Base-by-base conservation (phyloP, 2,113 vertebrate genomes). In the human region DNA sequence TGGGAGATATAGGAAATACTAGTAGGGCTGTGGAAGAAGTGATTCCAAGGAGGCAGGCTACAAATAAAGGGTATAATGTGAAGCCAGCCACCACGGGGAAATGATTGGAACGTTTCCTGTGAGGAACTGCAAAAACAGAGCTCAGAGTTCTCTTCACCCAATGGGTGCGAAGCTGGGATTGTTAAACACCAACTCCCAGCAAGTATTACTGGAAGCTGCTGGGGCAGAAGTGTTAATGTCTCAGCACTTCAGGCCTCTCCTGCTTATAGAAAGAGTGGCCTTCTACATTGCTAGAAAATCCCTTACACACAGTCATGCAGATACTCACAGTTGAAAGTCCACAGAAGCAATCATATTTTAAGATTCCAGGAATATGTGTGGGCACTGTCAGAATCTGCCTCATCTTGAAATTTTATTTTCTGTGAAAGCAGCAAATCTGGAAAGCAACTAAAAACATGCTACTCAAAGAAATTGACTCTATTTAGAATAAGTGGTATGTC, bases 341-440 rank as follows among this genome's bases (percentile, higher is more conserved):
- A 14, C 32, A 87, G 38, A 95, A 27, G 23, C 43, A 72, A 68
- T 87, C 38, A 50, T 45, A 55, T 86, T 48, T 57, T 68, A 35
- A 64, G 35, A 2, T 61, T 72, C 66, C 16, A 64, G 11, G 32
- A 40, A 27, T 32, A 40, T 38, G n/a, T 93, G n/a, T 75, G n/a
- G 57, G 32, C 38, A 73, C n/a, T 48, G 43, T 35, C 72, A 85
- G n/a, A 35, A 57, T 81, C 30, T 66, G 73, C 8, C 32, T 75
- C 18, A 16, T 82, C 38, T 64, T 66, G 66, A 81, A 81, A 91
- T 91, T 91, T 76, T 45, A 76, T 87, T 81, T 96, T 82, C 82
- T 87, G 23, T 81, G 66, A 94, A 73, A 57, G 45, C 32, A 91
- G 18, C 32, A 91, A 81, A 50, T 81, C 87, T 87, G 35, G 13